Percentiles rank a stretch among this genome's conserved stretches.
Evolutionary conservation across 2,113 vertebrate genomes (phyloP).

Genomic region (Tupaia tana): DNA sequence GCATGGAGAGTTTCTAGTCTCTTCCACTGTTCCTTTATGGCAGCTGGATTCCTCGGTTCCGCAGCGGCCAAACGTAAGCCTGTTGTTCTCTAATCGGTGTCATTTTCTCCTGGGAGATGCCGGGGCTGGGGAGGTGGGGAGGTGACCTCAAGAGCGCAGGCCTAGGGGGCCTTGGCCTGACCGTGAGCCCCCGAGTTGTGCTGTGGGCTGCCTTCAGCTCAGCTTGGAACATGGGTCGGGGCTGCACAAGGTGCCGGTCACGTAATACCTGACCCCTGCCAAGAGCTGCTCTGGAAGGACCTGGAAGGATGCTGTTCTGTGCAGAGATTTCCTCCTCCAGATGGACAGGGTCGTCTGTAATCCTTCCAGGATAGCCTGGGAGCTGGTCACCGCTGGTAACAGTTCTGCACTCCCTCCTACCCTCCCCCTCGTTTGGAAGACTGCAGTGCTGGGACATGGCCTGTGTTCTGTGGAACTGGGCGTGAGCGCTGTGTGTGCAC

Average conservation of each 20-base stretch:
- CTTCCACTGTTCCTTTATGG: background rate
- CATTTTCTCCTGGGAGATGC: background rate
- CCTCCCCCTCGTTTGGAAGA: background rate
- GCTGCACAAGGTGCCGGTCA: background rate
- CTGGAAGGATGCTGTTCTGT: background rate
- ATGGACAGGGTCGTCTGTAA: background rate
- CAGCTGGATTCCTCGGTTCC: background rate
- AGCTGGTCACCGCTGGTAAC: accelerated
- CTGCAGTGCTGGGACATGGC: background rate
- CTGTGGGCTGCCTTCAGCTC: background rate
- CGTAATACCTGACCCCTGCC: background rate
- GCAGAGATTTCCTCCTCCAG: background rate
- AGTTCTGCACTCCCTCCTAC: background rate
- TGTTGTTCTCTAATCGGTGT: accelerated
- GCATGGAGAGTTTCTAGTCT: accelerated
- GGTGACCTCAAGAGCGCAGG: accelerated
- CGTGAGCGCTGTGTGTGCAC: background rate
- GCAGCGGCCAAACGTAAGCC: no score
- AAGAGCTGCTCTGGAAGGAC: background rate
- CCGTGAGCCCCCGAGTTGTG: background rate
- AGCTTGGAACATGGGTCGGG: background rate
- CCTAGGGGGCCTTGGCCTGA: background rate
- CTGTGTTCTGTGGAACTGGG: background rate
- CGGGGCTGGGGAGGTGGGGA: accelerated
- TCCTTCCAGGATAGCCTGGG: background rate